phyloP scores from a whole-genome alignment of 2,797 vertebrate species.

The Micropoecilia bifurca region DNA sequence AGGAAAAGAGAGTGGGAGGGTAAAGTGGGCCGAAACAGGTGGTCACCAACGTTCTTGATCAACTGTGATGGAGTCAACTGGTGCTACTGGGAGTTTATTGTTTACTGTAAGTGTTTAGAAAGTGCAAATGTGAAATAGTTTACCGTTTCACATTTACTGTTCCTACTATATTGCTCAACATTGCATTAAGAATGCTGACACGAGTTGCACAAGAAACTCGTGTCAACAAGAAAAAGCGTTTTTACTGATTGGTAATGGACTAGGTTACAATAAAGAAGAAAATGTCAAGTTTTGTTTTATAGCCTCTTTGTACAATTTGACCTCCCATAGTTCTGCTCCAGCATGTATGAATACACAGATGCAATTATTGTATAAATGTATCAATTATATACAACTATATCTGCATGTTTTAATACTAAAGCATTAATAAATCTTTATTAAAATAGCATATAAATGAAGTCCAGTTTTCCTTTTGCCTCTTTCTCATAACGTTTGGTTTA shows the following conservation, averaged over 20 bases:
- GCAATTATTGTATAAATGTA: too few species aligned
- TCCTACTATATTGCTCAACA: neutral
- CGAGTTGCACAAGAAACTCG: neutral
- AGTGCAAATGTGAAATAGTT: conserved; percentile 8
- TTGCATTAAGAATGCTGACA: neutral
- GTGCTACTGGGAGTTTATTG: conserved; percentile 1
- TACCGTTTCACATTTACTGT: neutral
- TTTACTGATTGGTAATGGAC: neutral
- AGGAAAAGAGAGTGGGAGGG: conserved; percentile 32
- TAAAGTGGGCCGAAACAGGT: conserved; percentile 53
- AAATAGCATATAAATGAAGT: too few species aligned
- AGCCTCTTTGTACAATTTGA: neutral
- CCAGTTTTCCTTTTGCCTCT: neutral
- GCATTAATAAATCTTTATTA: too few species aligned
- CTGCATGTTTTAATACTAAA: too few species aligned
- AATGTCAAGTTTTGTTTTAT: too few species aligned
- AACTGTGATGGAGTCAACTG: conserved; percentile 10
- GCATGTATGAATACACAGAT: too few species aligned
- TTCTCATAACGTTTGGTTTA: neutral
- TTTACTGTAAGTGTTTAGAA: conserved; percentile 17
- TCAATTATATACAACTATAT: too few species aligned
- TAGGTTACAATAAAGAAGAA: too few species aligned
- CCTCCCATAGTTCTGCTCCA: neutral
- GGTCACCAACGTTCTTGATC: conserved; percentile 25
- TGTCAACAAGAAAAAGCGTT: neutral